Percentiles rank a stretch among this genome's conserved stretches.
phyloP scores from a whole-genome alignment of 2,113 vertebrate species.

The Neolamprologus ventralis region DNA sequence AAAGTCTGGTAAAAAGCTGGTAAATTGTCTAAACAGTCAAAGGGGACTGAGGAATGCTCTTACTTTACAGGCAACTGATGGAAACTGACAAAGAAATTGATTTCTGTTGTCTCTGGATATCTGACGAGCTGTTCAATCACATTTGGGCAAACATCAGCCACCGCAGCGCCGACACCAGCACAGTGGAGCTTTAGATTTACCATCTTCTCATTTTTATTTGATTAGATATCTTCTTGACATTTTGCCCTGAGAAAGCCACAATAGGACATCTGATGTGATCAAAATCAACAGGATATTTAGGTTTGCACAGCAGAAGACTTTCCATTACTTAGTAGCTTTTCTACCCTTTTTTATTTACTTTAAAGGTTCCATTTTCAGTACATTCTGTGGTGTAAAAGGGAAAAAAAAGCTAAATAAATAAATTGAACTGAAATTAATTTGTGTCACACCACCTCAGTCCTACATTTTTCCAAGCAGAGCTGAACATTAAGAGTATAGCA shows the following conservation, averaged over 20 bases:
- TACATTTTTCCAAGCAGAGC: not conserved
- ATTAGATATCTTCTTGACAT: not conserved
- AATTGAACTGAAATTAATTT: not conserved
- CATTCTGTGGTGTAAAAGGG: not conserved
- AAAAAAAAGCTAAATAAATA: rapidly evolving
- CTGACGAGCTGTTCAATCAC: not conserved
- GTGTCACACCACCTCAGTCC: not conserved
- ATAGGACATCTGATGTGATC: not conserved
- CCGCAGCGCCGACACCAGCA: not conserved
- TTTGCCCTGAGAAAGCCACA: not conserved
- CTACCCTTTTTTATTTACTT: not conserved
- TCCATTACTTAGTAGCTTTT: not conserved
- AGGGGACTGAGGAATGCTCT: not conserved
- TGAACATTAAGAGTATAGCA: not conserved
- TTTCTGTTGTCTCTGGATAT: not conserved
- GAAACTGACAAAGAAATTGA: conserved; percentile 11
- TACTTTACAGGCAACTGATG: not conserved
- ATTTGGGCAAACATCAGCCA: not conserved
- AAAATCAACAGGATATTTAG: not conserved
- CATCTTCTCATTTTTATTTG: not conserved
- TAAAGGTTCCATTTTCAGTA: not conserved
- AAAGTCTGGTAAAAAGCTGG: not conserved
- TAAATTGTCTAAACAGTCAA: not conserved
- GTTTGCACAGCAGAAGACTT: not conserved
- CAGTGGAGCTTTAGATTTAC: not conserved